Base-by-base conservation (phyloP, 2,113 vertebrate species). In the Sialia sialis region DNA sequence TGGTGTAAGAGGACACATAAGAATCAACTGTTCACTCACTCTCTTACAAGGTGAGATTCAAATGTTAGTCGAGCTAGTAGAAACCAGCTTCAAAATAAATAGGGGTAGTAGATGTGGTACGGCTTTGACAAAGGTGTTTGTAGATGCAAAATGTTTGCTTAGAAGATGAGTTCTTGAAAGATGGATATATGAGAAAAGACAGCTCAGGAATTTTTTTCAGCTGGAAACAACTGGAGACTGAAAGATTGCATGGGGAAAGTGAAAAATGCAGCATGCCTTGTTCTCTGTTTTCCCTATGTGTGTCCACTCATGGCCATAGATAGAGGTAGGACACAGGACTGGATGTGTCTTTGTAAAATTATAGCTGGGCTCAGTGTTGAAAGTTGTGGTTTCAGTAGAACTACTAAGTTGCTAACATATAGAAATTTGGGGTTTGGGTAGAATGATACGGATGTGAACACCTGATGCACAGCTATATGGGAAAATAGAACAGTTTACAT, bases 141-240 rank as follows among this genome's bases (percentile, higher is more conserved):
- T 39, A 25, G 34, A 18, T 84, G 11, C 16, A 41, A 32, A 84
- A n/a, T 34, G 5, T 41, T 68, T 0, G 0, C 23, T 51, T 56
- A 26, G 34, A 46, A 73, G 54, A 21, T 32, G 41, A 41, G 32
- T 55, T 87, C 49, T 46, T 64, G 44, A 44, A 82, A 82, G 87
- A 25, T n/a, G 11, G 16, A 58, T 67, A 7, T 20, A 60, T 2
- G 3, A 74, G 30, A 70, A 66, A 75, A 14, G 39, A 30, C 32
- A 49, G 32, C 38, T 86, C 29, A 41, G 76, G 79, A 58, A 49
- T 2, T 21, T 20, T 70, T 81, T 60, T 91, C 43, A 70, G 51
- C 41, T 88, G 43, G 22, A 39, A 67, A 34, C 13, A 69, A 3
- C 15, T 16, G 26, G 23, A 60, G 22, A 13, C 49, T 77, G 56